Conservation (phyloP, 1,140 invertebrate genomes). For the Phocides pigmalion region DNA sequence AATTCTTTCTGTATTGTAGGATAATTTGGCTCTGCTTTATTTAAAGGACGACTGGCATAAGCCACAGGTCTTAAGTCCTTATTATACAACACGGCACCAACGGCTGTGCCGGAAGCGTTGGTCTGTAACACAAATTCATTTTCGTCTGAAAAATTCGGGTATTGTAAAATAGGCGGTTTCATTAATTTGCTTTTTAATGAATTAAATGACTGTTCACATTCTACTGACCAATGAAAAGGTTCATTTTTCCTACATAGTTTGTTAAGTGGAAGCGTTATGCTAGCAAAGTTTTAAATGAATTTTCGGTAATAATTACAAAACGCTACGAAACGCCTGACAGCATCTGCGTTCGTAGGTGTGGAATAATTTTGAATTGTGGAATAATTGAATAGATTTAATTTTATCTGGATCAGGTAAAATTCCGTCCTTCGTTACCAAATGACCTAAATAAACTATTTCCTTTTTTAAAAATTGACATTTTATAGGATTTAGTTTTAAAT, state of each 20-base stretch:
- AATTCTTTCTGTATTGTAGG: slow-evolving; percentile 24
- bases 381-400: too few species aligned
- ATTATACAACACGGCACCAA: slow-evolving; percentile 19
- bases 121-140: slow-evolving; percentile 34
- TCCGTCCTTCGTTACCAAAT: neutral
- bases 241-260: slow-evolving; percentile 60
- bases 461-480: slow-evolving; percentile 16
- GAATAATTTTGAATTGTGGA: slow-evolving; percentile 14
- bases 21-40: slow-evolving; percentile 22
- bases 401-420: slow-evolving; percentile 23
- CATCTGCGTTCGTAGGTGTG: slow-evolving; percentile 44
- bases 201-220: slow-evolving; percentile 54
- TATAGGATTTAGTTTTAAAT: neutral
- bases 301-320: slow-evolving; percentile 70
- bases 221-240: slow-evolving; percentile 45
- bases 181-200: slow-evolving; percentile 42
- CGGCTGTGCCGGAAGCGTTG: slow-evolving; percentile 10
- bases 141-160: slow-evolving; percentile 46
- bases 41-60: slow-evolving; percentile 22
- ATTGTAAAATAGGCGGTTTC: slow-evolving; percentile 43
- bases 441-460: slow-evolving; percentile 19
- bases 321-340: slow-evolving; percentile 76
- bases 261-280: slow-evolving; percentile 53
- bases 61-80: slow-evolving; percentile 18
- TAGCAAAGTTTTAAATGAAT: slow-evolving; percentile 66